phyloP scores from a whole-genome alignment of 1,140 invertebrate genomes.

The Monochamus saltuarius region DNA sequence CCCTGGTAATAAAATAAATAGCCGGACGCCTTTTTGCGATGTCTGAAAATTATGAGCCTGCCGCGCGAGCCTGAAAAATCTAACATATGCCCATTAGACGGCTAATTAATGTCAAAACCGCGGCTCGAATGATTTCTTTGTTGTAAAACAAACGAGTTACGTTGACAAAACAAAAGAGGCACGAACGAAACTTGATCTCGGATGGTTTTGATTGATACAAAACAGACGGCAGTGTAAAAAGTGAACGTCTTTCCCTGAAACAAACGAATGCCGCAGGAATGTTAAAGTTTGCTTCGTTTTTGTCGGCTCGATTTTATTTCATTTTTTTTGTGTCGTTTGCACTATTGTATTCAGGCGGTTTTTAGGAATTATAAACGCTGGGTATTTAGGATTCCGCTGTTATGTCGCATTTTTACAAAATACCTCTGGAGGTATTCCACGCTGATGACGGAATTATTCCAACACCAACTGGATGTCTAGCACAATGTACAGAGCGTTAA shows the following conservation, averaged over 20 bases:
- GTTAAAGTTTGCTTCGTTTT: conserved; percentile 40
- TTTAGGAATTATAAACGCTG: conserved; percentile 41
- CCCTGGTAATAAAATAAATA: conserved; percentile 6
- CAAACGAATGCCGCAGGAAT: conserved; percentile 46
- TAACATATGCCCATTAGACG: conserved; percentile 46
- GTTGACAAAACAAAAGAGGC: conserved; percentile 27
- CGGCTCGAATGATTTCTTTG: conserved; percentile 45
- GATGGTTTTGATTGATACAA: conserved; percentile 46
- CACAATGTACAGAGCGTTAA: too few species aligned
- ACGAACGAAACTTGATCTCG: conserved; percentile 29
- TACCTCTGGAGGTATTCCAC: conserved; percentile 22
- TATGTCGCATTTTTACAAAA: conserved; percentile 39
- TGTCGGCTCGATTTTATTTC: conserved; percentile 31
- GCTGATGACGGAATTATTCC: too few species aligned
- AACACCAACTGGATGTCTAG: too few species aligned
- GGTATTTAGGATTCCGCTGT: conserved; percentile 41
- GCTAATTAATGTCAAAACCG: conserved; percentile 45
- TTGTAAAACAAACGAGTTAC: conserved; percentile 37
- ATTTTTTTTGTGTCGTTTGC: conserved; percentile 30
- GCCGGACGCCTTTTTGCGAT: conserved; percentile 15
- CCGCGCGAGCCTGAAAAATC: conserved; percentile 35
- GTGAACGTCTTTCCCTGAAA: conserved; percentile 34
- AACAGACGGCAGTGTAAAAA: conserved; percentile 47
- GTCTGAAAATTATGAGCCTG: conserved; percentile 15
- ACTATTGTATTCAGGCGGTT: conserved; percentile 44